Percentiles rank a stretch among this genome's conserved stretches.
These are phyloP conservation scores for Bubo scandiacus DNA, from an alignment of 2,113 vertebrate genomes.

Conservation along the genomic window DNA sequence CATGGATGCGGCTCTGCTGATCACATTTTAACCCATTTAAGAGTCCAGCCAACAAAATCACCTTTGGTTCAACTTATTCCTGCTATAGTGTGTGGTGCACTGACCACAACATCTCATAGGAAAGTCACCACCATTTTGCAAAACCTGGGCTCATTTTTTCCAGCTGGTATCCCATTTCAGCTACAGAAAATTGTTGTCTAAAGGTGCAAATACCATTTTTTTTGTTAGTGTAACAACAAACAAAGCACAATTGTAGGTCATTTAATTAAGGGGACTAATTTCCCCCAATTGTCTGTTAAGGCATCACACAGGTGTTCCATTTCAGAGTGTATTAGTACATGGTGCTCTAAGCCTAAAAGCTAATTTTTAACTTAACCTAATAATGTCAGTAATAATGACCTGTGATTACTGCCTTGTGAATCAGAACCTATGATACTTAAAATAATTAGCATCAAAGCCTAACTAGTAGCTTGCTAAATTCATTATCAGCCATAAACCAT, in stretches of 20 bases:
- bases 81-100: rapidly evolving
- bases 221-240: conserved; percentile 32
- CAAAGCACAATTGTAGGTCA: conserved; percentile 36
- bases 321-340: conserved; percentile 66
- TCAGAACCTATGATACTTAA: conserved; percentile 74
- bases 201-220: conserved; percentile 1
- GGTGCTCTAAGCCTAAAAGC: conserved; percentile 67
- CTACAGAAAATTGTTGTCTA: not conserved
- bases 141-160: not conserved
- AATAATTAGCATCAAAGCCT: conserved; percentile 76
- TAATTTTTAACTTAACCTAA: conserved; percentile 76
- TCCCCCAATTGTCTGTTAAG: conserved; percentile 57
- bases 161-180: not conserved
- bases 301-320: conserved; percentile 68
- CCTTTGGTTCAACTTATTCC: not conserved
- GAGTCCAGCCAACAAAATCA: not conserved
- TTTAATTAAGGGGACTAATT: conserved; percentile 70
- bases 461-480: conserved; percentile 69
- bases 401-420: conserved; percentile 72
- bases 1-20: not conserved
- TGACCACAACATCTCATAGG: not conserved
- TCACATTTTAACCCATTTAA: not conserved
- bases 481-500: conserved; percentile 66
- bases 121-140: not conserved
- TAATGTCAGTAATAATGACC: conserved; percentile 70